These are phyloP conservation scores for Vulpes lagopus DNA, from an alignment of 2,113 vertebrate genomes.

Conservation along the genomic window DNA sequence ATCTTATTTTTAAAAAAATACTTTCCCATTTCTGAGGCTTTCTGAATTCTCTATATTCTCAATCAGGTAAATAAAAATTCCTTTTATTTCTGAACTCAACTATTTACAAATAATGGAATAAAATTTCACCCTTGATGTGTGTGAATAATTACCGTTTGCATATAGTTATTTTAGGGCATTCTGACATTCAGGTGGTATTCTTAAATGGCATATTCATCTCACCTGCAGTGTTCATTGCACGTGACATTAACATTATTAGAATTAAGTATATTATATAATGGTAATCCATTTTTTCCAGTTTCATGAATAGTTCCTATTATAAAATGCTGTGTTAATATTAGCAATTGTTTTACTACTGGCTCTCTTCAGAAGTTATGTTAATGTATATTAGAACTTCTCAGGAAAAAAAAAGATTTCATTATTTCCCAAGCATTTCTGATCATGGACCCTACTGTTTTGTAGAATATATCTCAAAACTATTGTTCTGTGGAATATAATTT, in stretches of 20 bases:
- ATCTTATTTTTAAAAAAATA: conserved; percentile 12
- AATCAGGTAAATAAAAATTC: conserved; percentile 39
- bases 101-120: conserved; percentile 25
- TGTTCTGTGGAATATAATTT: neutral
- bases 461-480: neutral
- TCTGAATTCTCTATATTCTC: conserved; percentile 10
- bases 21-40: conserved; percentile 49
- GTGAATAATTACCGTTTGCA: conserved; percentile 44
- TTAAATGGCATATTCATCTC: conserved; percentile 39
- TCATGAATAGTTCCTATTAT: conserved; percentile 4
- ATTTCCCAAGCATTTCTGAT: neutral
- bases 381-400: neutral
- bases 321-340: conserved; percentile 16
- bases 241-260: neutral
- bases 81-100: conserved; percentile 31
- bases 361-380: neutral
- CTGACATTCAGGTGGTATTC: conserved; percentile 18
- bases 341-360: neutral
- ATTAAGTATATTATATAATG: neutral
- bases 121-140: neutral
- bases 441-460: neutral
- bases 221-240: neutral
- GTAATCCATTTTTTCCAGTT: neutral
- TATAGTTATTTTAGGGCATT: conserved; percentile 15
- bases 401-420: neutral